These are phyloP conservation scores for Tetranychus cinnabarinus DNA, from an alignment of 1,140 invertebrate species.

Conservation along the genomic window DNA sequence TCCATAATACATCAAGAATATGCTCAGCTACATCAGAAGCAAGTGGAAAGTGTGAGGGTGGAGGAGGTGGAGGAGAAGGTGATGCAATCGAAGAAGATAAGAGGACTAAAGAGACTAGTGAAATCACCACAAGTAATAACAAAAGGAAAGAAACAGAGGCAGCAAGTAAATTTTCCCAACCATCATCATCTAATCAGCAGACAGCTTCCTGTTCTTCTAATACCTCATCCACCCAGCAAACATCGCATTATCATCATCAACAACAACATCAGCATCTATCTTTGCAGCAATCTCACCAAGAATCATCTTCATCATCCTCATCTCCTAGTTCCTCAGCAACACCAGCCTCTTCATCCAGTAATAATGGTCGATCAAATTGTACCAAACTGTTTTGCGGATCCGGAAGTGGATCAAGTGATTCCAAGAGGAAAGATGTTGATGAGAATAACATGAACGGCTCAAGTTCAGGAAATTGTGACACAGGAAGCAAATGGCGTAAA, in stretches of 20 bases:
- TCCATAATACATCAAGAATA: background rate
- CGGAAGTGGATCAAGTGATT: background rate
- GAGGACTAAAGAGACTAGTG: background rate
- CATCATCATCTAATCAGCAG: background rate
- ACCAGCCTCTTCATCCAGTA: background rate
- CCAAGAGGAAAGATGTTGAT: conserved; percentile 3
- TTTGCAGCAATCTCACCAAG: too few species aligned
- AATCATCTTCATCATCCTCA: background rate
- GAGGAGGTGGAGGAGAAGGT: too few species aligned
- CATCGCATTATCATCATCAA: background rate
- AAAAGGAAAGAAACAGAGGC: background rate
- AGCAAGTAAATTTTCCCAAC: background rate
- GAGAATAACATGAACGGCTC: background rate
- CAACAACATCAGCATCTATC: background rate
- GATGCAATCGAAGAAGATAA: background rate
- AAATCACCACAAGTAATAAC: background rate
- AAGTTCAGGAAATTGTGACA: background rate
- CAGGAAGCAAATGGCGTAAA: conserved; percentile 1
- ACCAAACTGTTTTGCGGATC: background rate
- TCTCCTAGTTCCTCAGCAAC: background rate
- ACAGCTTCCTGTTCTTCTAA: background rate
- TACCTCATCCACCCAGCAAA: background rate
- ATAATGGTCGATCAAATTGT: background rate
- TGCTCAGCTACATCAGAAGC: background rate
- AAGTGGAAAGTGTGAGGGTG: too few species aligned